Conservation (phyloP, 2,888 invertebrate species). For the Uropetala carovei region DNA sequence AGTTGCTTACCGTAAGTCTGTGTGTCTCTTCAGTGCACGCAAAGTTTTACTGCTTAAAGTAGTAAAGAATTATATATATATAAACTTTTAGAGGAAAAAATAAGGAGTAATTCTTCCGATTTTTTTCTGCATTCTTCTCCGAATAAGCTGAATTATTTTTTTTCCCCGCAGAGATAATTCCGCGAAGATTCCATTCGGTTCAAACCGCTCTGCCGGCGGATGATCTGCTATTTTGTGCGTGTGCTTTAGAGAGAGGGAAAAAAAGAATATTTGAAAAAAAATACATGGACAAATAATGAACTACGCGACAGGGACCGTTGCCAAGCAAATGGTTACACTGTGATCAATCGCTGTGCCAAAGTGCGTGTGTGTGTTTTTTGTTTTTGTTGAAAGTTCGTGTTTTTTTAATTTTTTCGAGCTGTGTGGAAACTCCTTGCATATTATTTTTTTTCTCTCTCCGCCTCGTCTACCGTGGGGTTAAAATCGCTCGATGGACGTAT, state of each 20-base stretch:
- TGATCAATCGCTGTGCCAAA: constrained; percentile 18
- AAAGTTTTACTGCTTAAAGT: no score
- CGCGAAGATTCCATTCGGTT: no score
- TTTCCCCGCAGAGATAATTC: no score
- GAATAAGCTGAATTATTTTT: background rate
- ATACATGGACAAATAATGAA: background rate
- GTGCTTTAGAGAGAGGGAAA: background rate
- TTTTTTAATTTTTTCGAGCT: background rate
- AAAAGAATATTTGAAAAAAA: background rate
- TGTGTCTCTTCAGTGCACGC: background rate
- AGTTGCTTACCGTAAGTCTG: background rate
- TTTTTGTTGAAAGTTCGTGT: background rate
- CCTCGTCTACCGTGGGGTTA: background rate
- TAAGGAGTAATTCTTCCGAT: background rate
- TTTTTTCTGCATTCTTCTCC: background rate
- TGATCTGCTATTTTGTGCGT: background rate
- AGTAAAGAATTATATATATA: no score
- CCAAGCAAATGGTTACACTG: background rate
- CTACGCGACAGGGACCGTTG: background rate
- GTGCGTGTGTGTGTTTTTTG: background rate
- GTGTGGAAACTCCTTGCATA: background rate
- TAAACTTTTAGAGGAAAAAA: no score
- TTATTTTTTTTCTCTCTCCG: no score
- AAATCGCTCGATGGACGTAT: background rate
- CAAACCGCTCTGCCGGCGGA: background rate